phyloP scores from a whole-genome alignment of 1,140 invertebrate species.

The Polypedilum pembai region DNA sequence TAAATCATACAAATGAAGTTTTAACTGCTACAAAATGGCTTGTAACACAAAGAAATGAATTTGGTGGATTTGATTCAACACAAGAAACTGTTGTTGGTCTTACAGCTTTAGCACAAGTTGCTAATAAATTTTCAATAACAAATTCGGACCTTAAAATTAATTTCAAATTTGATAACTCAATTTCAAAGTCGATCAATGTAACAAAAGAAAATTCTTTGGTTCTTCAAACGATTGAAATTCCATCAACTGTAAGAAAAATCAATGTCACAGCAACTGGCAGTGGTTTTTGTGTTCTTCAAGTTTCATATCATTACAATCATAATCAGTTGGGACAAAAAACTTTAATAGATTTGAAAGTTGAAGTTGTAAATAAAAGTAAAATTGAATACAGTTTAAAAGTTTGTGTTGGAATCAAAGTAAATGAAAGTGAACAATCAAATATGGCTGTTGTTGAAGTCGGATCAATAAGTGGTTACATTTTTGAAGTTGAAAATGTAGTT shows the following conservation, averaged over 20 bases:
- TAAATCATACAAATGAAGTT: conserved; percentile 49
- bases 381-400: conserved; percentile 52
- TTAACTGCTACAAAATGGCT: conserved; percentile 55
- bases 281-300: background rate
- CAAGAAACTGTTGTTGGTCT: conserved; percentile 56
- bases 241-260: background rate
- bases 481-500: background rate
- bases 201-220: background rate
- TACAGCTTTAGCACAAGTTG: conserved; percentile 52
- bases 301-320: conserved; percentile 68
- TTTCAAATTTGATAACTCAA: background rate
- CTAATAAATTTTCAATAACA: conserved; percentile 35
- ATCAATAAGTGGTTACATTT: background rate
- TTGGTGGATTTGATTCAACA: conserved; percentile 65
- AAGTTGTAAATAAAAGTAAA: conserved; percentile 63
- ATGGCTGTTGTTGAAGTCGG: background rate
- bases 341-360: conserved; percentile 67
- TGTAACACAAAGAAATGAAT: conserved; percentile 57
- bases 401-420: background rate
- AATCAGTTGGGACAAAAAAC: conserved; percentile 73
- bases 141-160: background rate
- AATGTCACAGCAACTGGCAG: conserved; percentile 9
- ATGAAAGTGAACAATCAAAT: background rate
- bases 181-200: background rate
- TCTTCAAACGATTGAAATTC: background rate